A percentile compares a stretch with the other conserved stretches of the same genome.
Evolutionary conservation across 1,140 invertebrate genomes (phyloP).

Genomic region (Drosophila bifasciata): DNA sequence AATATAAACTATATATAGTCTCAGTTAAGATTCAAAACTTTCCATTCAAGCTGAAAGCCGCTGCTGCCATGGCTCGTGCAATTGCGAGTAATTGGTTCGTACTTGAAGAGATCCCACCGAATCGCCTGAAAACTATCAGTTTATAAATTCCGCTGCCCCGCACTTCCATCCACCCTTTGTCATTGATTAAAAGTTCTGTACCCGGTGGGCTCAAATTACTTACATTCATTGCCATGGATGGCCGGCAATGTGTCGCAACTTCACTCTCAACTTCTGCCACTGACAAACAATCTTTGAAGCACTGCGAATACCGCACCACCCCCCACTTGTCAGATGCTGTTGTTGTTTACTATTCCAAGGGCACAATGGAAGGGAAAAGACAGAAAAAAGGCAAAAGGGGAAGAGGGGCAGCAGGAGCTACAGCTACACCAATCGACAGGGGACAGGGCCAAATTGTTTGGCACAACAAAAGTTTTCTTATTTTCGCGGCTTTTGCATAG

Average conservation of each 20-base stretch:
- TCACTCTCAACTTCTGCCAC: background rate
- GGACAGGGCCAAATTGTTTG: slow-evolving; percentile 58
- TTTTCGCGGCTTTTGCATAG: slow-evolving; percentile 64
- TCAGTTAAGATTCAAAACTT: too few species aligned
- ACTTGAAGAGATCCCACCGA: too few species aligned
- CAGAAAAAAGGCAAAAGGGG: too few species aligned
- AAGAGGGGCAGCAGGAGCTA: background rate
- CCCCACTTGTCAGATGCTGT: background rate
- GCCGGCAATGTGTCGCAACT: slow-evolving; percentile 18
- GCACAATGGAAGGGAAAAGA: too few species aligned
- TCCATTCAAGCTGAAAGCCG: too few species aligned
- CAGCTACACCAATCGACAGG: background rate
- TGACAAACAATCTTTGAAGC: slow-evolving; percentile 22
- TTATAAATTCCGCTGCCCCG: background rate
- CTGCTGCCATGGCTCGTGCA: too few species aligned
- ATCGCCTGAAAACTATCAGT: too few species aligned
- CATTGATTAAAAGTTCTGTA: background rate
- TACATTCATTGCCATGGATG: slow-evolving; percentile 25
- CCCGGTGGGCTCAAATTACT: background rate
- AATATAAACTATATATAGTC: too few species aligned
- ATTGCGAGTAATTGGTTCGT: too few species aligned
- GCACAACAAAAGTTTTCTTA: slow-evolving; percentile 68
- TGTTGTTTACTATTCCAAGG: too few species aligned
- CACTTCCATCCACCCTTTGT: slow-evolving; percentile 6
- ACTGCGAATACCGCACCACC: background rate